phyloP scores from a whole-genome alignment of 2,888 invertebrate genomes.

The Parapristionchus giblindavisi region DNA sequence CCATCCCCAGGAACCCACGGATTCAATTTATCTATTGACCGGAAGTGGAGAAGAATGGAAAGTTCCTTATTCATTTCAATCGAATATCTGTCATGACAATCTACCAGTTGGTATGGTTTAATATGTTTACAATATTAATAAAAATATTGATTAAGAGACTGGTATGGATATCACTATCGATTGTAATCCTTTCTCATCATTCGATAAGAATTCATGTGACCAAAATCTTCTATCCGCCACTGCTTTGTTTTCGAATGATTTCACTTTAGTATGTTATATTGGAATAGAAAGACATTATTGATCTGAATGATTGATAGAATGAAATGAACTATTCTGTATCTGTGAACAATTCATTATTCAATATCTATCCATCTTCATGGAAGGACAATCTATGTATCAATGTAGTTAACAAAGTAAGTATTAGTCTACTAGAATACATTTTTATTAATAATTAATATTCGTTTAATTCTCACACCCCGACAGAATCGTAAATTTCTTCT shows the following conservation, averaged over 20 bases:
- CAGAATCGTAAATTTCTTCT: background rate
- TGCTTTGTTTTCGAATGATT: background rate
- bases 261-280: background rate
- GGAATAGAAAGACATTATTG: background rate
- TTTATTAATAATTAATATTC: background rate
- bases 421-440: background rate
- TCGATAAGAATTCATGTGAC: background rate
- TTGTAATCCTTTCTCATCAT: background rate
- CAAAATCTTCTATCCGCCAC: conserved; percentile 1
- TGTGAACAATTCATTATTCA: conserved; percentile 5
- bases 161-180: background rate
- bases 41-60: too few species aligned
- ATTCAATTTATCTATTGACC: background rate
- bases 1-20: too few species aligned
- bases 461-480: background rate
- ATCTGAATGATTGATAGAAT: background rate
- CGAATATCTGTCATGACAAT: conserved; percentile 6
- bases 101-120: background rate
- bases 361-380: conserved; percentile 17
- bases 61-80: conserved; percentile 3
- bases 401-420: background rate
- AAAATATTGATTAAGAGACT: background rate
- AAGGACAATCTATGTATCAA: conserved; percentile 2
- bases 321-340: conserved; percentile 12
- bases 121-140: background rate